phyloP scores from a whole-genome alignment of 2,888 invertebrate genomes.

The Pocota personata region DNA sequence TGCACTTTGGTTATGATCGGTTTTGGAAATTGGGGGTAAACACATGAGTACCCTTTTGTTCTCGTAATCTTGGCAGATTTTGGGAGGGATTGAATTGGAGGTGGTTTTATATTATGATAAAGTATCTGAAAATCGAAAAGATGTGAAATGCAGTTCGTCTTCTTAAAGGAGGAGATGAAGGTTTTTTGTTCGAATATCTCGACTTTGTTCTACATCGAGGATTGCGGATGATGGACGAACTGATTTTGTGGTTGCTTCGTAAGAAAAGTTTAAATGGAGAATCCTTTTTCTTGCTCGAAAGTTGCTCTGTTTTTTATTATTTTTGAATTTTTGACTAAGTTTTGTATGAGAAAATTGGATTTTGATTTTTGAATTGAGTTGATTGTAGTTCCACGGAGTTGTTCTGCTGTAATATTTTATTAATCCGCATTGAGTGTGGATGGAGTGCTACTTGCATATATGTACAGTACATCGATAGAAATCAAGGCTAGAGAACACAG shows the following conservation, averaged over 20 bases:
- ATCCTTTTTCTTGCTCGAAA: conserved; percentile 27
- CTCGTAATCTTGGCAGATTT: conserved; percentile 19
- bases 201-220: not conserved
- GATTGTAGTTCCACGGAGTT: not conserved
- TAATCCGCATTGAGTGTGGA: not conserved
- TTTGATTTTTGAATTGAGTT: conserved; percentile 17
- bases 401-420: not conserved
- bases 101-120: not conserved
- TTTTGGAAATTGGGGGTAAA: conserved; percentile 40
- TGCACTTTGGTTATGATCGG: conserved; percentile 68
- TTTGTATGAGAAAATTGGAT: not conserved
- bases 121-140: conserved; percentile 29
- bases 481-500: too few relatives aligned
- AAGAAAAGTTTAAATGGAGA: conserved; percentile 36
- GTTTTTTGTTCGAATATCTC: not conserved
- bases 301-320: not conserved
- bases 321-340: conserved; percentile 7
- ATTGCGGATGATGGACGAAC: conserved; percentile 33
- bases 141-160: not conserved
- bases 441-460: too few relatives aligned
- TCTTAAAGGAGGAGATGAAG: not conserved
- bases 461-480: too few relatives aligned
- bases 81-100: not conserved
- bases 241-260: conserved; percentile 14
- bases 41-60: conserved; percentile 26